Conservation (phyloP, 2,888 invertebrate genomes). For the Cantharis lateralis region DNA sequence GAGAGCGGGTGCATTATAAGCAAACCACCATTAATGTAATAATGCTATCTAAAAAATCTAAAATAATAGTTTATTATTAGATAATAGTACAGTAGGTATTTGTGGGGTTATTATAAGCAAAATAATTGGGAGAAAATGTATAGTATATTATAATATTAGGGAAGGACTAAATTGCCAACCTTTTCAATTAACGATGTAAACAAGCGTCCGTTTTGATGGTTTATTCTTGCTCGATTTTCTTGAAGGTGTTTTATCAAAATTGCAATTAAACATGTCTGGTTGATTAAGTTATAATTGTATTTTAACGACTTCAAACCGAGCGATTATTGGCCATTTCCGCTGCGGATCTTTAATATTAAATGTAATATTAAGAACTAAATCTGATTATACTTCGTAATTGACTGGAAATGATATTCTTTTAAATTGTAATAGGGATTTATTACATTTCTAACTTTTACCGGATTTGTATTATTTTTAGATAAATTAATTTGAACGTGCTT, state of each 20-base stretch:
- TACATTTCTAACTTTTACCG: slow-evolving; percentile 21
- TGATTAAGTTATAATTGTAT: slow-evolving; percentile 28
- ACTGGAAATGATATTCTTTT: slow-evolving; percentile 30
- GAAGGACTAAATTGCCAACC: neutral
- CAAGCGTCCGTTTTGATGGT: neutral
- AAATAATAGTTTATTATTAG: neutral
- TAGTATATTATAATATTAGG: neutral
- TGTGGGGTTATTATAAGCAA: neutral
- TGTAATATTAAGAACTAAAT: slow-evolving; percentile 30
- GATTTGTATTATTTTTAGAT: slow-evolving; percentile 24
- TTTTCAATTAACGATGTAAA: slow-evolving; percentile 11
- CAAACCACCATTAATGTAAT: neutral
- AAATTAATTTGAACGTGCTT: slow-evolving; percentile 11
- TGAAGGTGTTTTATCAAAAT: slow-evolving; percentile 18
- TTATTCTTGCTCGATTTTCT: slow-evolving; percentile 5
- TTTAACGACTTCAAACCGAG: slow-evolving; percentile 23
- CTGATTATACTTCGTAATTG: slow-evolving; percentile 29
- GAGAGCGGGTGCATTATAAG: neutral
- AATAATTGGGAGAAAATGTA: neutral
- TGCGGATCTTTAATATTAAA: slow-evolving; percentile 21
- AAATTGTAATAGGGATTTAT: slow-evolving; percentile 32
- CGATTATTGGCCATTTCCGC: slow-evolving; percentile 26
- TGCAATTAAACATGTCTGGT: slow-evolving; percentile 29
- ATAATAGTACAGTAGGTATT: neutral
- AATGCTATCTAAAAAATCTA: neutral